Evolutionary conservation across 2,113 vertebrate species (phyloP).

Genomic region (Boulengerochromis microlepis): DNA sequence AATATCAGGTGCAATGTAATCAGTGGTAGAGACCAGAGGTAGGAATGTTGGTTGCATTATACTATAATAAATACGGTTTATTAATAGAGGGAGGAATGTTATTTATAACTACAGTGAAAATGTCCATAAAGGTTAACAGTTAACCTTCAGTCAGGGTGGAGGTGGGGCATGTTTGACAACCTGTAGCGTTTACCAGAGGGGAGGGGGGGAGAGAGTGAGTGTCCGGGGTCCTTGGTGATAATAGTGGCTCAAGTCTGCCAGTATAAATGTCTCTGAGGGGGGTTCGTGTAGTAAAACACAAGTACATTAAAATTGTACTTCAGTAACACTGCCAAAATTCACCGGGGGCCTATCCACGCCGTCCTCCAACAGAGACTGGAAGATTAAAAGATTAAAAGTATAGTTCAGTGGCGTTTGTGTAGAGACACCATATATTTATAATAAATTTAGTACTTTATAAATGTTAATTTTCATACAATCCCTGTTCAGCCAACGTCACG

Average conservation of each 20-base stretch:
- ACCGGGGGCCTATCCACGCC: neutral
- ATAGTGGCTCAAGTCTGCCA: neutral
- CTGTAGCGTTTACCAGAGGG: neutral
- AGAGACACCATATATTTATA: neutral
- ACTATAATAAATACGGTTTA: neutral
- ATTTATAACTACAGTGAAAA: neutral
- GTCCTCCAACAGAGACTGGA: fast-evolving
- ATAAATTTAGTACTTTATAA: neutral
- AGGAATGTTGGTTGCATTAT: neutral
- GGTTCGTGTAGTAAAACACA: neutral
- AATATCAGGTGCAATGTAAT: neutral
- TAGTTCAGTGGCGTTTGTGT: neutral
- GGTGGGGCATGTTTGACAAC: neutral
- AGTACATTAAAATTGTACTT: neutral
- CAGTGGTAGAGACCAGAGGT: fast-evolving
- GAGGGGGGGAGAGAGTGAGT: neutral
- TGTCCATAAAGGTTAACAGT: neutral
- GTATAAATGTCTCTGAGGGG: neutral
- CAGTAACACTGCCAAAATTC: neutral
- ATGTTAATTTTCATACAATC: neutral
- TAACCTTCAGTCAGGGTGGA: neutral
- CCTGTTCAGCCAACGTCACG: neutral
- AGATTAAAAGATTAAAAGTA: neutral
- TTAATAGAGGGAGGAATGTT: neutral
- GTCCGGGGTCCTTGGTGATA: neutral